phyloP scores from a whole-genome alignment of 37 sponge, comb jelly and placozoan species.

The Cliona cf. orientalis region DNA sequence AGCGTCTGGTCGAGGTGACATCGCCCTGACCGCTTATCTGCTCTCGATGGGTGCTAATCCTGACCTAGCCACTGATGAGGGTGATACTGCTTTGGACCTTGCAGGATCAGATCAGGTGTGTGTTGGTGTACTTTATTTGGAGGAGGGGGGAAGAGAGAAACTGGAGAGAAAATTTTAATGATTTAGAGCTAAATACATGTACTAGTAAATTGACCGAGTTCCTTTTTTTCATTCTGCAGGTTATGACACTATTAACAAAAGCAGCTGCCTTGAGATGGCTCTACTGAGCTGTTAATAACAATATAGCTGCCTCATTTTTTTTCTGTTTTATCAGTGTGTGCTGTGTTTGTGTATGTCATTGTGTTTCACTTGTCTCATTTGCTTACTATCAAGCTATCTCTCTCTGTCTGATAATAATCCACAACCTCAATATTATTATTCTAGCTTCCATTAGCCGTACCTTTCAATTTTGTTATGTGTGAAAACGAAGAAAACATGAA shows the following conservation, averaged over 20 bases:
- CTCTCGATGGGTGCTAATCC: constrained; percentile 81
- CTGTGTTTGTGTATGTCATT: constrained; percentile 1
- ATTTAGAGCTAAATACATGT: background rate
- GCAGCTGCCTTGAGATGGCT: constrained; percentile 58
- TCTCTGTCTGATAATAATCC: background rate
- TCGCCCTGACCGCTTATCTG: constrained; percentile 66
- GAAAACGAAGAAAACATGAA: too few relatives aligned
- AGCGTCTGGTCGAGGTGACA: constrained; percentile 73
- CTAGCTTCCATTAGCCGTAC: too few relatives aligned
- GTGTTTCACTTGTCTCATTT: background rate
- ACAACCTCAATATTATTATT: too few relatives aligned
- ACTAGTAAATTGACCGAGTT: background rate
- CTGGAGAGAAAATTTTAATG: background rate
- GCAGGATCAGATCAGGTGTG: constrained; percentile 46
- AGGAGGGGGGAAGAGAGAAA: too few relatives aligned
- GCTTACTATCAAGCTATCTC: background rate
- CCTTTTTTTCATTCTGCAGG: constrained; percentile 7
- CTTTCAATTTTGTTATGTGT: too few relatives aligned
- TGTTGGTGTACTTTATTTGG: background rate
- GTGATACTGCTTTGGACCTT: constrained; percentile 64
- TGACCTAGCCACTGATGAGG: constrained; percentile 68
- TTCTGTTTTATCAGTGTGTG: constrained; percentile 15
- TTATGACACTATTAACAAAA: constrained; percentile 35
- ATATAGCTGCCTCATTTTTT: background rate
- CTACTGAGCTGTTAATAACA: background rate